These are phyloP conservation scores for Dromococcyx pavoninus DNA, from an alignment of 2,797 vertebrate genomes.

Conservation along the genomic window DNA sequence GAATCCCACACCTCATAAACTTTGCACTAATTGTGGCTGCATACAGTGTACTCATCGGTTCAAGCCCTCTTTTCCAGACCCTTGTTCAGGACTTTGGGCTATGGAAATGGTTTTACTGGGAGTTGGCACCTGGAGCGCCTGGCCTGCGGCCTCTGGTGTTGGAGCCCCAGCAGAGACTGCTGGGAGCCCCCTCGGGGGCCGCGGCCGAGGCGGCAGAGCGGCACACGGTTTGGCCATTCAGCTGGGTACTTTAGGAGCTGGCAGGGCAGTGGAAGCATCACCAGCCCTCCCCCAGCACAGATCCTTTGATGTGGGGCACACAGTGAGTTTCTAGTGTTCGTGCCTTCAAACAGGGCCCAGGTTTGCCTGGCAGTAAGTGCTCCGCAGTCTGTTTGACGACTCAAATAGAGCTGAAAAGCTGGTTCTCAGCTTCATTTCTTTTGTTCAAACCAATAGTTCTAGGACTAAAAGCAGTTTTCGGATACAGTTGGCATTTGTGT, in stretches of 20 bases:
- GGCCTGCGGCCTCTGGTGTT: background rate
- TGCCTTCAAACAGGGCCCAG: background rate
- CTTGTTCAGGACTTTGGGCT: constrained; percentile 16
- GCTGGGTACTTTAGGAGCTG: background rate
- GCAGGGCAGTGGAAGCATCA: background rate
- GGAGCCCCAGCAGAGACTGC: background rate
- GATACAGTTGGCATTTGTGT: background rate
- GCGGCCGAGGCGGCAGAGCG: background rate
- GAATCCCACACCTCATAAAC: constrained; percentile 49
- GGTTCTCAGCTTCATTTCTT: background rate
- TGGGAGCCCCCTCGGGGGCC: no score
- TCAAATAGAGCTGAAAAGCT: background rate
- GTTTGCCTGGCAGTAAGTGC: background rate
- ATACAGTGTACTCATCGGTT: background rate
- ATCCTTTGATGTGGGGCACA: background rate
- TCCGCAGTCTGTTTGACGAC: background rate
- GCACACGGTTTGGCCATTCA: background rate
- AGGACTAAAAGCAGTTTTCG: background rate
- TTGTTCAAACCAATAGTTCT: background rate
- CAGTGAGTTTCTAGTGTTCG: background rate
- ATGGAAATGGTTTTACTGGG: background rate
- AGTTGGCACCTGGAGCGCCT: background rate
- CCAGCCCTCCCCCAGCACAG: background rate
- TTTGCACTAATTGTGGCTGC: constrained; percentile 49
- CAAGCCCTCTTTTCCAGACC: background rate